Evolutionary conservation across 2,888 invertebrate genomes (phyloP).

Genomic region (Dione juno): DNA sequence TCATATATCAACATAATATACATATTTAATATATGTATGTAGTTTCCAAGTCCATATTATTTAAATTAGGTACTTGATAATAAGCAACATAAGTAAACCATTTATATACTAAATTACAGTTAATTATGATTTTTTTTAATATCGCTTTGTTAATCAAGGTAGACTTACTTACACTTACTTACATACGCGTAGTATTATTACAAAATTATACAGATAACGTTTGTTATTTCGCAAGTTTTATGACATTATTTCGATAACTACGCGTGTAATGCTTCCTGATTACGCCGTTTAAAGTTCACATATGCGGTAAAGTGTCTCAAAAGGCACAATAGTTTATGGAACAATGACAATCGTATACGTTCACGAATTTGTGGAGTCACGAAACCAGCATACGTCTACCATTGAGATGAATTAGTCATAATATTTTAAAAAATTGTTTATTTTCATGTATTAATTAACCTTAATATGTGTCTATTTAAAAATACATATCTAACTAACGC

Average conservation of each 20-base stretch:
- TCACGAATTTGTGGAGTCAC: constrained; percentile 30
- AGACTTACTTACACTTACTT: too few relatives aligned
- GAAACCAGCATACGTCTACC: constrained; percentile 14
- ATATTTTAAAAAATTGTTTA: too few relatives aligned
- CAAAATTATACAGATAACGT: constrained; percentile 14
- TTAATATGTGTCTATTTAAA: background rate
- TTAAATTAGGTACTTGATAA: background rate
- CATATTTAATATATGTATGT: background rate
- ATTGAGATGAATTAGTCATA: background rate
- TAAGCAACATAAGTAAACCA: background rate
- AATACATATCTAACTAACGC: background rate
- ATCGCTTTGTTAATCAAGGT: background rate
- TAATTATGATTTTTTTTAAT: background rate
- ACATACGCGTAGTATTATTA: too few relatives aligned
- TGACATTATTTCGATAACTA: constrained; percentile 20
- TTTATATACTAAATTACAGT: background rate
- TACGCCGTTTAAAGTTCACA: constrained; percentile 28
- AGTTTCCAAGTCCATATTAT: background rate
- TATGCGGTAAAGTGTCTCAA: constrained; percentile 30
- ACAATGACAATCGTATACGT: constrained; percentile 36
- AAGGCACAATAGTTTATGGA: constrained; percentile 35
- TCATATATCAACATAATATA: background rate
- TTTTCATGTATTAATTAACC: background rate
- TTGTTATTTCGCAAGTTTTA: constrained; percentile 14
- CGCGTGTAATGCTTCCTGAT: constrained; percentile 28